Conservation (phyloP, 2,113 vertebrate genomes). For the Triplophysa tibetana region DNA sequence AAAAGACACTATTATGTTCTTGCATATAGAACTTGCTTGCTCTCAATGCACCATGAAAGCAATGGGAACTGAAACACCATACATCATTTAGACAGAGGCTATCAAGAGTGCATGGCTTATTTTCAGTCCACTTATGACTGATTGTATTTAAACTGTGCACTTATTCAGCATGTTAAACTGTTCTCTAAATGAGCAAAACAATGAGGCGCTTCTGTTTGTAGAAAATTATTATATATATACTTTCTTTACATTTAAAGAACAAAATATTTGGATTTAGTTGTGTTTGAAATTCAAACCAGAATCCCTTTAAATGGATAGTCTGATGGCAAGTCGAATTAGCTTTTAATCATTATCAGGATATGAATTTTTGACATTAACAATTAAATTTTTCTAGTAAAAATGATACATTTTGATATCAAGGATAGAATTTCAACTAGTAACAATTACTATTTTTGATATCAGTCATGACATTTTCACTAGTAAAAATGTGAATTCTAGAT, state of each 20-base stretch:
- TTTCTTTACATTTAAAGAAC: not conserved
- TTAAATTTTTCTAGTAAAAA: no score
- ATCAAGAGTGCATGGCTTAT: constrained; percentile 57
- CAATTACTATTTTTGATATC: no score
- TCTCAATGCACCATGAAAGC: constrained; percentile 57
- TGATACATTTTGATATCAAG: no score
- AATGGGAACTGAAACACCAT: constrained; percentile 58
- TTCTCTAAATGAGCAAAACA: constrained; percentile 19
- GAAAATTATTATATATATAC: not conserved
- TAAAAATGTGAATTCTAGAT: no score
- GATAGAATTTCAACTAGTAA: no score
- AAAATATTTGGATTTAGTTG: not conserved
- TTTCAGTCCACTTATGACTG: constrained; percentile 56
- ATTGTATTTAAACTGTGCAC: constrained; percentile 34
- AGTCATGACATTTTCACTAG: no score
- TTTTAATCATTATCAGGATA: no score
- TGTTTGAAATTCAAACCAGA: not conserved
- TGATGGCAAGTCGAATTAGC: no score
- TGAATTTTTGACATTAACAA: no score
- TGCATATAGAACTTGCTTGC: constrained; percentile 43
- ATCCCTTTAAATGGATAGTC: no score
- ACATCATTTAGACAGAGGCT: constrained; percentile 62
- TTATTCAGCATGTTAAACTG: not conserved
- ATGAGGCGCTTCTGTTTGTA: not conserved
- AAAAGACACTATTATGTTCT: constrained; percentile 24